Evolutionary conservation across 2,113 vertebrate genomes (phyloP).

Genomic region (Paralichthys olivaceus): DNA sequence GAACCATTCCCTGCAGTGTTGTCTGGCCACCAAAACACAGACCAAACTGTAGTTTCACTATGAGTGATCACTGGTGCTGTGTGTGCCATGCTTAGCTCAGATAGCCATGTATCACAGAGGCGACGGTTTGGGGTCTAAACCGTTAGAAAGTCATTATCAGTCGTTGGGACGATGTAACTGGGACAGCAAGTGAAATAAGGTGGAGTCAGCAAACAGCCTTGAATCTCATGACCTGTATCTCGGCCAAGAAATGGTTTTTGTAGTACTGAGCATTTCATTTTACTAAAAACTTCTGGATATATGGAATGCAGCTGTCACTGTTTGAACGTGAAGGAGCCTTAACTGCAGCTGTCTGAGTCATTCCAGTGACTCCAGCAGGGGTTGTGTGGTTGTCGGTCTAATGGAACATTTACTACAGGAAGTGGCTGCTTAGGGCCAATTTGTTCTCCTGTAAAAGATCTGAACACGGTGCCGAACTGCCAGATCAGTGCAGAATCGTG

Average conservation of each 20-base stretch:
- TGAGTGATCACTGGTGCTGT: not conserved
- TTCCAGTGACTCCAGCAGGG: not conserved
- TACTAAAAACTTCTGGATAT: not conserved
- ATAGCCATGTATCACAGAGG: not conserved
- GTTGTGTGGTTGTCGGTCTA: constrained; percentile 15
- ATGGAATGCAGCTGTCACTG: not conserved
- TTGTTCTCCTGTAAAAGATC: constrained; percentile 28
- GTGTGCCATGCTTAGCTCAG: not conserved
- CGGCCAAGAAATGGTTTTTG: not conserved
- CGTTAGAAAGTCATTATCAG: not conserved
- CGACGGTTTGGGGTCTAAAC: not conserved
- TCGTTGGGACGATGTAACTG: too few species aligned
- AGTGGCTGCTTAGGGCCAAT: constrained; percentile 8
- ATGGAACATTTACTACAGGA: constrained; percentile 27
- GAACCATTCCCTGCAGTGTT: not conserved
- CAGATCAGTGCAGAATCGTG: constrained; percentile 14
- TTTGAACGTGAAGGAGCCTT: not conserved
- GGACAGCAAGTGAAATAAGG: not conserved
- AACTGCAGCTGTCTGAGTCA: not conserved
- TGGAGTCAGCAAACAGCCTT: not conserved
- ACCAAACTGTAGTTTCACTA: not conserved
- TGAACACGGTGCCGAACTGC: constrained; percentile 6
- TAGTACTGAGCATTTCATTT: not conserved
- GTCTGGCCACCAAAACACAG: not conserved
- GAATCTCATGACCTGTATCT: not conserved